Percentiles rank a stretch among this genome's conserved stretches.
These are phyloP conservation scores for Chloroclystis v-ata DNA, from an alignment of 2,888 invertebrate genomes.

Conservation along the genomic window DNA sequence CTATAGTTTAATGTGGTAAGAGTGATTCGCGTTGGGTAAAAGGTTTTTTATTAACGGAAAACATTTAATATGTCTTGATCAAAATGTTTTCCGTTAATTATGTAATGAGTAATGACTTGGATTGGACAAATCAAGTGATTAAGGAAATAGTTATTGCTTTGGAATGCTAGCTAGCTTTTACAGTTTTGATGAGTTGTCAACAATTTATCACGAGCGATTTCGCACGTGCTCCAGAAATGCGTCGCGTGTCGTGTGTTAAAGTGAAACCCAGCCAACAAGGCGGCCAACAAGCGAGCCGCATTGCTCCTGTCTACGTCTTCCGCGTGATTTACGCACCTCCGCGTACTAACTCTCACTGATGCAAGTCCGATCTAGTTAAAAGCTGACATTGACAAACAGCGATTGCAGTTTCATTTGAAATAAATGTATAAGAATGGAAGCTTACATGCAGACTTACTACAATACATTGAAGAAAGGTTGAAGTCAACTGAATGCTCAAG, in stretches of 20 bases:
- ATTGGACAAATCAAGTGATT: too few relatives aligned
- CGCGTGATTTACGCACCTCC: slow-evolving; percentile 38
- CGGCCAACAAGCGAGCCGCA: too few relatives aligned
- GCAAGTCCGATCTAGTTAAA: slow-evolving; percentile 28
- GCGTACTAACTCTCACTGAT: slow-evolving; percentile 36
- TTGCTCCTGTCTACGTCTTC: slow-evolving; percentile 41
- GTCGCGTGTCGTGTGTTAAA: slow-evolving; percentile 36
- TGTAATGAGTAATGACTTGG: too few relatives aligned
- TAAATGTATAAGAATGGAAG: not conserved
- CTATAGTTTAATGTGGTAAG: not conserved
- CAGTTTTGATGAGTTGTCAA: slow-evolving; percentile 19
- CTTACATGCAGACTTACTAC: too few relatives aligned
- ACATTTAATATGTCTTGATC: too few relatives aligned
- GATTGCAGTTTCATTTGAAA: not conserved
- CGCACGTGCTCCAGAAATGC: slow-evolving; percentile 36
- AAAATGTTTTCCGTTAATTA: too few relatives aligned
- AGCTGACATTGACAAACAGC: slow-evolving; percentile 10
- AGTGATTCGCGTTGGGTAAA: not conserved
- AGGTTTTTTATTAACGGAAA: too few relatives aligned
- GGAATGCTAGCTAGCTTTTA: not conserved
- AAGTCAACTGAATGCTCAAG: too few relatives aligned
- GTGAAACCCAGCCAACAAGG: slow-evolving; percentile 46
- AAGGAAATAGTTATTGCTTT: not conserved
- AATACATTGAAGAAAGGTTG: too few relatives aligned
- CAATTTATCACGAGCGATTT: slow-evolving; percentile 16